These are phyloP conservation scores for Eupithecia tripunctaria DNA, from an alignment of 2,888 invertebrate genomes.

Conservation along the genomic window DNA sequence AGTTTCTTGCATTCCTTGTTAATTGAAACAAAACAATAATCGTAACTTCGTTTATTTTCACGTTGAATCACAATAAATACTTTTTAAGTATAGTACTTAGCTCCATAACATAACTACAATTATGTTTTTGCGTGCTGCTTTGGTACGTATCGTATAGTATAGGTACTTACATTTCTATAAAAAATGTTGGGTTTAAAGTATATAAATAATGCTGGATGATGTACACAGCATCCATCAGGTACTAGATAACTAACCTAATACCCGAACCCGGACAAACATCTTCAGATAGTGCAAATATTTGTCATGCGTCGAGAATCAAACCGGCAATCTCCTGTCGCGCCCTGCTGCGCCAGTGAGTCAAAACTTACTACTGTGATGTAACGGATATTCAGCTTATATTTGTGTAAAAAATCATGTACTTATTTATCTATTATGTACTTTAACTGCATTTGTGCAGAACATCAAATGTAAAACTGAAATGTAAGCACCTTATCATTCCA, in stretches of 20 bases:
- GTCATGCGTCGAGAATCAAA: background rate
- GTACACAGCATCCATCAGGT: background rate
- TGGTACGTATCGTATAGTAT: no score
- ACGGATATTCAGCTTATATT: background rate
- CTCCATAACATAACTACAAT: slow-evolving; percentile 10
- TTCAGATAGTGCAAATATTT: background rate
- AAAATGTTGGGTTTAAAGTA: background rate
- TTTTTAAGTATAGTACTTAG: background rate
- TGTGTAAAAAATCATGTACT: background rate
- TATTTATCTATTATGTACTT: no score
- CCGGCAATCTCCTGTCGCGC: background rate
- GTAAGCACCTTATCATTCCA: no score
- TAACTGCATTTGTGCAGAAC: no score
- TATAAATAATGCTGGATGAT: background rate
- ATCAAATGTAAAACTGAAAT: no score
- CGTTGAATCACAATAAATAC: slow-evolving; percentile 24
- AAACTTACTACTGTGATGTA: background rate
- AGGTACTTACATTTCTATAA: background rate
- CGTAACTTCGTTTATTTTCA: slow-evolving; percentile 23
- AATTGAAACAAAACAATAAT: slow-evolving; percentile 21
- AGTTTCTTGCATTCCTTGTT: slow-evolving; percentile 6
- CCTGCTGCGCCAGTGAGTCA: background rate
- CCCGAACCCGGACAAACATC: background rate
- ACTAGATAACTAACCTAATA: background rate
- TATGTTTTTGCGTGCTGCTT: background rate